phyloP scores from a whole-genome alignment of 2,797 vertebrate genomes.

The Gallinago stenura region DNA sequence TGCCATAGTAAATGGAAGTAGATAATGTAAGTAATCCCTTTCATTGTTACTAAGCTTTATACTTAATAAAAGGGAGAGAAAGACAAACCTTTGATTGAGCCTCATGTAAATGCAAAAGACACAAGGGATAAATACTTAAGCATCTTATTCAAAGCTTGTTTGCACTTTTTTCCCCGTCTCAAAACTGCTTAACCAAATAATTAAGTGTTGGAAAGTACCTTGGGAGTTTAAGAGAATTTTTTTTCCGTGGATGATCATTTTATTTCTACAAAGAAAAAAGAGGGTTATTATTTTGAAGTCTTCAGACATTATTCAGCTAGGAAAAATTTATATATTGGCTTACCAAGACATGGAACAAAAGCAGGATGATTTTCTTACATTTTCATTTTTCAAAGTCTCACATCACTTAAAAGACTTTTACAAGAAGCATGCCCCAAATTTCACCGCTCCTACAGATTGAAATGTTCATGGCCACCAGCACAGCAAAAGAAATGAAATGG shows the following conservation, averaged over 20 bases:
- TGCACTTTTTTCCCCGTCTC: neutral
- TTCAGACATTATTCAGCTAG: neutral
- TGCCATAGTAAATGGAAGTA: neutral
- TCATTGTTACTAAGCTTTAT: neutral
- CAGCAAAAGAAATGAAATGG: neutral
- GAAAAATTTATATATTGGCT: neutral
- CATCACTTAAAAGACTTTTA: neutral
- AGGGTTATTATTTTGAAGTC: neutral
- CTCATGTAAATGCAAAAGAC: neutral
- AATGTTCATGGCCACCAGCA: neutral
- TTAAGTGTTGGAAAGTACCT: neutral
- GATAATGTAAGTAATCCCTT: neutral
- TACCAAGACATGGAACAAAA: neutral
- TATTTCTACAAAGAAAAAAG: neutral
- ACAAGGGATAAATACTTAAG: neutral
- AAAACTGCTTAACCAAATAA: neutral
- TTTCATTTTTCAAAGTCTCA: neutral
- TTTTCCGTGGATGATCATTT: neutral
- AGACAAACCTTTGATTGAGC: neutral
- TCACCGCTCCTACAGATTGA: neutral
- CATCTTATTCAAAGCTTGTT: neutral
- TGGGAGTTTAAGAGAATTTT: neutral
- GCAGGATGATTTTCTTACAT: neutral
- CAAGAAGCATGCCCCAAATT: neutral
- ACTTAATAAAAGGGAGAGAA: neutral